Evolutionary conservation across 2,113 vertebrate species (phyloP), one percentile per base, ranked within the genome.

Genomic region (Brachyhypopomus gauderio): DNA sequence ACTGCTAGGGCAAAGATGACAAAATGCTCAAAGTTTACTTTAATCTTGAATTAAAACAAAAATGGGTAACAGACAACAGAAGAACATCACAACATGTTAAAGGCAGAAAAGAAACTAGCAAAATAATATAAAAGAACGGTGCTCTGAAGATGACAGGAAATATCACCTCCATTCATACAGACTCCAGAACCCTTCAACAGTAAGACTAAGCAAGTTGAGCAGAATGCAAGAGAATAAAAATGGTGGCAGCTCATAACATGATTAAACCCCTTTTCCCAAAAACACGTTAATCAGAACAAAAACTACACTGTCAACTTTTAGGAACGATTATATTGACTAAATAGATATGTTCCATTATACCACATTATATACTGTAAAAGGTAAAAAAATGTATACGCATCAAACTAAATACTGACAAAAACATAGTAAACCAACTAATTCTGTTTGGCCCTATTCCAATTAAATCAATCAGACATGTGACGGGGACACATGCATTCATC

Each of bases 371-470:
- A 64, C 23, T 30, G 30, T 60, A 60, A 67, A 45, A 73, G 27
- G 52, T 60, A 62, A 81, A 36, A 6, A 63, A 63, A 81, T 81
- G 1, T 30, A 70, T 76, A 59, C 72, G 77, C 69, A 77, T 80
- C 56, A 80, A 80, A 84, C 73, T 27, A 62, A 8, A 77, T 4
- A 22, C 64, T 34, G 73, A 77, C 69, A 71, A 70, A 71, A 59
- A 62, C 8, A 23, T 36, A 76, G 60, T 73, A 30, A 22, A 62
- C 36, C 60, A 80, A 80, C 71, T 71, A 60, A 67, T 41, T 25
- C 22, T 20, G 27, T 72, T 14, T 52, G 12, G 45, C 45, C 12
- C 12, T 52, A 52, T 52, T 52, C 12, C 45, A 52, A 30, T 11
- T 1, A 52, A 52, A 14, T 52, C 11, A 14, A 52, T 52, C 9